phyloP scores from a whole-genome alignment of 1,140 invertebrate genomes.

The Popillia japonica region DNA sequence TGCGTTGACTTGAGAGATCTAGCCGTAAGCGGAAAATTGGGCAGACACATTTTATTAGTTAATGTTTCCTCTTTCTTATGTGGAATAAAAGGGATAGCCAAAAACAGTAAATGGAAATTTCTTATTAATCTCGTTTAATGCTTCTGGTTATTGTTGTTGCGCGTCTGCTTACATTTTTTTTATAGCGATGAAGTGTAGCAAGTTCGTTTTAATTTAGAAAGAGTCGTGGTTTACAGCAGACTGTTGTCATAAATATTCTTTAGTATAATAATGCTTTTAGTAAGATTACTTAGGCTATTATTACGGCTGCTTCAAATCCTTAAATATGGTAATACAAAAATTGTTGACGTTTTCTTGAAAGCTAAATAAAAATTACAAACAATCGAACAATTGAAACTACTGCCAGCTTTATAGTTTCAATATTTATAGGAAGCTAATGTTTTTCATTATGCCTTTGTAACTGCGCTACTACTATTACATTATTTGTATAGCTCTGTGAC shows the following conservation, averaged over 20 bases:
- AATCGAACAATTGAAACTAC: too few species aligned
- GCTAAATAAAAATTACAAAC: too few species aligned
- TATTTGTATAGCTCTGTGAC: too few species aligned
- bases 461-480: too few species aligned
- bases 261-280: not conserved
- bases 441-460: too few species aligned
- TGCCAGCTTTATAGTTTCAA: too few species aligned
- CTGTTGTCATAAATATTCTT: not conserved
- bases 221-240: not conserved
- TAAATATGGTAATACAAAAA: too few species aligned
- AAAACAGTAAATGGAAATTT: conserved; percentile 13
- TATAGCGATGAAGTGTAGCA: not conserved
- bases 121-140: not conserved
- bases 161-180: not conserved
- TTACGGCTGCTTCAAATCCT: not conserved
- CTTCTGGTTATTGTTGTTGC: not conserved
- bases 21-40: not conserved
- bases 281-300: not conserved
- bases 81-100: not conserved
- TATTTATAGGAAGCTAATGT: too few species aligned
- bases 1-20: not conserved
- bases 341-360: too few species aligned
- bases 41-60: not conserved
- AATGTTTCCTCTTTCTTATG: conserved; percentile 3
- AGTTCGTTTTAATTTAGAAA: conserved; percentile 8